phyloP scores from a whole-genome alignment of 2,888 invertebrate species.

The Zygogramma bicolorata region DNA sequence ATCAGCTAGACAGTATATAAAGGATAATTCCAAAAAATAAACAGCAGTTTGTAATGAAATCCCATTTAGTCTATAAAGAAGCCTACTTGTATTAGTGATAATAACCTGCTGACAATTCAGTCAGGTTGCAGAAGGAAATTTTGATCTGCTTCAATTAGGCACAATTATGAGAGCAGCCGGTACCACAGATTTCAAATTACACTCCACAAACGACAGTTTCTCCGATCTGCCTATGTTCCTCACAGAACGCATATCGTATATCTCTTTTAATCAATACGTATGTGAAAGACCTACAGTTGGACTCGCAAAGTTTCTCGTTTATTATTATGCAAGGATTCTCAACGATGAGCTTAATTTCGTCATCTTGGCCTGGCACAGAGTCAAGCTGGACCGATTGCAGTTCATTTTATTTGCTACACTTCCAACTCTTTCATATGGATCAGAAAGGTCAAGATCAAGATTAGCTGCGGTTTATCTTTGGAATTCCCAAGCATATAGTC shows the following conservation, averaged over 20 bases:
- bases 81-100: background rate
- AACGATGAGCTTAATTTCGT: background rate
- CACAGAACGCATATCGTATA: conserved; percentile 34
- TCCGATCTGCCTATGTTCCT: conserved; percentile 44
- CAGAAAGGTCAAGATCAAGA: conserved; percentile 3
- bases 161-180: conserved; percentile 40
- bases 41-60: too few species aligned
- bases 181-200: conserved; percentile 29
- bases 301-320: background rate
- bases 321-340: background rate
- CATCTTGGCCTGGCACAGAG: background rate
- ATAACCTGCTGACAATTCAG: conserved; percentile 32
- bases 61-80: too few species aligned
- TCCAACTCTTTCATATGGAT: background rate
- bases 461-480: background rate
- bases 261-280: conserved; percentile 13
- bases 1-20: too few species aligned
- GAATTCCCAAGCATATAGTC: background rate
- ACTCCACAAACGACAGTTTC: conserved; percentile 37
- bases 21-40: too few species aligned
- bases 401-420: too few species aligned
- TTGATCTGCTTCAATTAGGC: conserved; percentile 32
- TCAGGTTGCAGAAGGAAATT: conserved; percentile 35
- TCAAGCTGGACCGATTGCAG: background rate
- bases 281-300: conserved; percentile 13